Evolutionary conservation across 1,140 invertebrate species (phyloP), one percentile per base, ranked within the genome.

Genomic region (Acyrthosiphon pisum): DNA sequence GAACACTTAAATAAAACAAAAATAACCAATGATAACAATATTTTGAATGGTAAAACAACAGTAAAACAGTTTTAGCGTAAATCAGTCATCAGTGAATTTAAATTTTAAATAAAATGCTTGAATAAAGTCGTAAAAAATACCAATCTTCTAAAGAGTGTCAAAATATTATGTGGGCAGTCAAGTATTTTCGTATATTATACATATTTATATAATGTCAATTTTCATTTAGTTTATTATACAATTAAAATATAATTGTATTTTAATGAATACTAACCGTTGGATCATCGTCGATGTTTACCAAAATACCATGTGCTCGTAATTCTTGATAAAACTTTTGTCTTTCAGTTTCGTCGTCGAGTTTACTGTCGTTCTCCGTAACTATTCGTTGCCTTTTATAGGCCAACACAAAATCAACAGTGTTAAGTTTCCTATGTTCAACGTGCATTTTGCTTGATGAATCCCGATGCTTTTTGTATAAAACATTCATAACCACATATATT

Each of bases 231-330:
- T 18, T n/a, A 76, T 76, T 76, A n/a, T 18, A 76, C n/a, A 76
- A 68, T 68, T 14, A 18, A n/a, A 76, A 18, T 23, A 26, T 22
- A 18, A 76, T 48, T 11, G 11, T 48, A 91, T 76, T 91, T n/a
- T 87, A 44, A 87, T 48, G 18, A 41, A 46, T 92, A 92, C 91
- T 92, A 1, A 92, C 91, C 35, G 81, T 84, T 92, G 91, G 48
- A 53, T 92, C 91, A 0, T 92, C 91, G 14, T 92, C 91, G 44
- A 92, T 6, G 41, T 84, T 84, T 37, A 92, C 76, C 14, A 84
- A 53, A 50, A 92, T 53, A 1, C 76, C 91, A 18, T 50, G 46
- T 8, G n/a, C 76, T 83, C 11, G 44, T n/a, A 92, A 53, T 92
- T 92, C 44, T 1, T 84, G 30, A n/a, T 84, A 92, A 84, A 92